Evolutionary conservation across 2,888 invertebrate genomes (phyloP).

Genomic region (Coleophora deauratella): DNA sequence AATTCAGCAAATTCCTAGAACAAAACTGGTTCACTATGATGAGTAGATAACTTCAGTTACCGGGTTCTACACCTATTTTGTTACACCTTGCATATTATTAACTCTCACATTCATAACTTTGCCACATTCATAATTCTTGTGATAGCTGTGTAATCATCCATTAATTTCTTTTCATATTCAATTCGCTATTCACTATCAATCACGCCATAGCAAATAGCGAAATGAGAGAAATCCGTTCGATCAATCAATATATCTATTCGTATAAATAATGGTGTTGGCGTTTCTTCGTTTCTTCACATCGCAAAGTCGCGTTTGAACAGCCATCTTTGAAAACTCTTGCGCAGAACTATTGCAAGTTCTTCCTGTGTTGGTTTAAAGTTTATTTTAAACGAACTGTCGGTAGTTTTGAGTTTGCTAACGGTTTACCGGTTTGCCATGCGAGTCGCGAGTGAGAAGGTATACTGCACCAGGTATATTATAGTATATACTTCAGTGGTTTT

Average conservation of each 20-base stretch:
- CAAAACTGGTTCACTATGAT: no score
- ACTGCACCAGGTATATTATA: slow-evolving; percentile 19
- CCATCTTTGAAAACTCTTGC: slow-evolving; percentile 16
- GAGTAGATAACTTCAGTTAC: no score
- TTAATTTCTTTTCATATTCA: background rate
- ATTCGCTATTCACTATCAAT: slow-evolving; percentile 3
- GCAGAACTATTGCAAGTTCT: slow-evolving; percentile 11
- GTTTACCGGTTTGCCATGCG: slow-evolving; percentile 24
- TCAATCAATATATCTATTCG: slow-evolving; percentile 28
- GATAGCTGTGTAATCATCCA: no score
- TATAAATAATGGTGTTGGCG: slow-evolving; percentile 19
- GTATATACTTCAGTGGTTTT: slow-evolving; percentile 40
- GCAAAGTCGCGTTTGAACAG: slow-evolving; percentile 1
- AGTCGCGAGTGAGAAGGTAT: slow-evolving; percentile 38
- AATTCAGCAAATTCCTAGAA: no score
- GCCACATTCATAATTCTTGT: no score
- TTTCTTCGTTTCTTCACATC: slow-evolving; percentile 15
- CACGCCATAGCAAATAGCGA: slow-evolving; percentile 5
- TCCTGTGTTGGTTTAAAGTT: slow-evolving; percentile 23
- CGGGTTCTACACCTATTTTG: no score
- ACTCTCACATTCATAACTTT: no score
- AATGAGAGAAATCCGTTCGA: slow-evolving; percentile 17
- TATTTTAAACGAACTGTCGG: slow-evolving; percentile 21
- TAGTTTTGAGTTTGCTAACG: slow-evolving; percentile 30
- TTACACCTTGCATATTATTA: no score